phyloP scores from a whole-genome alignment of 2,888 invertebrate genomes.

The Agrochola litura region DNA sequence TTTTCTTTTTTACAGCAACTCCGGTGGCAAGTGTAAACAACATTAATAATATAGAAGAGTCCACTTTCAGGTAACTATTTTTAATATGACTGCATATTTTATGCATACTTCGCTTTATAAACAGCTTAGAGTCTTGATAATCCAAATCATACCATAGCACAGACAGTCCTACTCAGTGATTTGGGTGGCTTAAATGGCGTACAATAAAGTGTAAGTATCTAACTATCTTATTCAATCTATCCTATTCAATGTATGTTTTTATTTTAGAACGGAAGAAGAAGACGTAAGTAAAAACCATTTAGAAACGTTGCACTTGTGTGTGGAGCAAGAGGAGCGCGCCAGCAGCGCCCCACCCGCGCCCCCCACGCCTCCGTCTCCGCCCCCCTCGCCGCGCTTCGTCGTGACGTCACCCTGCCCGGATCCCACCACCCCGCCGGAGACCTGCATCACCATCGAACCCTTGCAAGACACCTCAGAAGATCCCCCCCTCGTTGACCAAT shows the following conservation, averaged over 20 bases:
- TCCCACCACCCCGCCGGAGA: slow-evolving; percentile 69
- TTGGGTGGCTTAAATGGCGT: background rate
- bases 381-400: slow-evolving; percentile 60
- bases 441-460: slow-evolving; percentile 79
- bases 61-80: slow-evolving; percentile 73
- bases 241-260: background rate
- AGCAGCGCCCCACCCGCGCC: slow-evolving; percentile 79
- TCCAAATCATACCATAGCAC: background rate
- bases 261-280: slow-evolving; percentile 68
- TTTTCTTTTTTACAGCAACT: slow-evolving; percentile 71
- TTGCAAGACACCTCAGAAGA: slow-evolving; percentile 52
- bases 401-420: slow-evolving; percentile 54
- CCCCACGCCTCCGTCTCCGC: slow-evolving; percentile 45
- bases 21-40: slow-evolving; percentile 80
- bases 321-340: slow-evolving; percentile 77
- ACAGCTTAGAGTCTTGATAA: background rate
- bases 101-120: too few species aligned
- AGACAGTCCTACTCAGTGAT: background rate
- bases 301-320: slow-evolving; percentile 78
- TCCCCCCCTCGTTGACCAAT: slow-evolving; percentile 67
- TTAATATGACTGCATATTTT: background rate
- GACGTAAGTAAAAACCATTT: slow-evolving; percentile 77
- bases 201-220: background rate
- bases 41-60: slow-evolving; percentile 76
- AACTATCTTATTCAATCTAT: background rate